These are phyloP conservation scores for Chironomus riparius DNA, from an alignment of 2,888 invertebrate species.

Conservation along the genomic window DNA sequence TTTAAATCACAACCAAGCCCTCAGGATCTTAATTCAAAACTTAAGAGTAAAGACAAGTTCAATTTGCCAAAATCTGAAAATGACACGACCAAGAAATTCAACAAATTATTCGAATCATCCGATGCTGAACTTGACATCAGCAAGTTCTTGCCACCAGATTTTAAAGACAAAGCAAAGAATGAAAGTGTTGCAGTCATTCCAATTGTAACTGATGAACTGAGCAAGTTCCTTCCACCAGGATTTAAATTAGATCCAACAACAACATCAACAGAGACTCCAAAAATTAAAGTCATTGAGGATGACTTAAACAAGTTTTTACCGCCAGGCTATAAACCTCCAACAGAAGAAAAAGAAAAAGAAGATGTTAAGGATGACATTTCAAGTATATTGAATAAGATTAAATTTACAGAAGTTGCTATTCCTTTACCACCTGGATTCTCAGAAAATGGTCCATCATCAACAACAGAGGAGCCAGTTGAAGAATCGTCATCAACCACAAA, in stretches of 20 bases:
- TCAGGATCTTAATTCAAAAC: constrained; percentile 46
- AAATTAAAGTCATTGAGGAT: constrained; percentile 29
- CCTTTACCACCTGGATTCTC: constrained; percentile 52
- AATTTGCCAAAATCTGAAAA: neutral
- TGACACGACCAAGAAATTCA: neutral
- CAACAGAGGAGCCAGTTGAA: neutral
- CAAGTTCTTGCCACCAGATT: constrained; percentile 59
- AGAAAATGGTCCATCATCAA: constrained; percentile 30
- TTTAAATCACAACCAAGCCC: constrained; percentile 51
- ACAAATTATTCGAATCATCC: constrained; percentile 30
- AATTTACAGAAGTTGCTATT: constrained; percentile 42
- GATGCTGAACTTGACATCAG: constrained; percentile 44
- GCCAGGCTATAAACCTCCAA: constrained; percentile 49
- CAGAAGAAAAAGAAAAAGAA: constrained; percentile 29
- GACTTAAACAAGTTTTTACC: constrained; percentile 47
- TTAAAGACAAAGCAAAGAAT: constrained; percentile 42
- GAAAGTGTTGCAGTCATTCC: constrained; percentile 31
- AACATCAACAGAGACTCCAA: constrained; percentile 21
- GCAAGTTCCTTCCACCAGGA: constrained; percentile 55
- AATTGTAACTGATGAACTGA: constrained; percentile 44
- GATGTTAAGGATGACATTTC: constrained; percentile 33
- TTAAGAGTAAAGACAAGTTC: constrained; percentile 10
- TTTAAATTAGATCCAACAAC: constrained; percentile 40
- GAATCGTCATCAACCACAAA: constrained; percentile 40
- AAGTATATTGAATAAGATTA: constrained; percentile 33